A percentile compares a stretch with the other conserved stretches of the same genome.
phyloP scores from a whole-genome alignment of 1,140 invertebrate species.

The Drosophila funebris region DNA sequence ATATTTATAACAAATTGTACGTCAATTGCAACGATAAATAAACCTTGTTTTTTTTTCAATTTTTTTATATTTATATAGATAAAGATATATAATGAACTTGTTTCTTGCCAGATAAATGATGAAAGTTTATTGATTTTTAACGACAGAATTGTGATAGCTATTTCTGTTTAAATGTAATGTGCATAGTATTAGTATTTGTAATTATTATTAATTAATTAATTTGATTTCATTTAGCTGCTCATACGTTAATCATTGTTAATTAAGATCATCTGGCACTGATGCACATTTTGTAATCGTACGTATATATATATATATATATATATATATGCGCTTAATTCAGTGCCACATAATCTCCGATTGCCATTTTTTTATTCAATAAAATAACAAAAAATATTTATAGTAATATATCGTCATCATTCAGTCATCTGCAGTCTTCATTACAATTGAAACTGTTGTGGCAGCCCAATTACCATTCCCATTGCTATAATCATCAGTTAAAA shows the following conservation, averaged over 20 bases:
- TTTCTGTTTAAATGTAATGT: slow-evolving; percentile 46
- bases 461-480: not conserved
- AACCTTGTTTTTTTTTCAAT: not conserved
- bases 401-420: not conserved
- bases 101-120: slow-evolving; percentile 48
- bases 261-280: not conserved
- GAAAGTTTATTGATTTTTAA: slow-evolving; percentile 28
- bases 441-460: not conserved
- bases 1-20: slow-evolving; percentile 28
- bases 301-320: too few species aligned
- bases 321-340: not conserved
- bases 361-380: not conserved
- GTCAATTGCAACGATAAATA: slow-evolving; percentile 23
- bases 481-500: not conserved
- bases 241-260: not conserved
- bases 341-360: not conserved
- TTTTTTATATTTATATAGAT: slow-evolving; percentile 6
- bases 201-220: slow-evolving; percentile 10
- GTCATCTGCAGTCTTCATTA: not conserved
- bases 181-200: slow-evolving; percentile 10
- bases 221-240: not conserved
- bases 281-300: not conserved
- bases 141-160: slow-evolving; percentile 61
- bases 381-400: not conserved
- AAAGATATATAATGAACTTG: not conserved